Base-by-base conservation (phyloP, 2,113 vertebrate genomes). In the Oncorhynchus kisutch region DNA sequence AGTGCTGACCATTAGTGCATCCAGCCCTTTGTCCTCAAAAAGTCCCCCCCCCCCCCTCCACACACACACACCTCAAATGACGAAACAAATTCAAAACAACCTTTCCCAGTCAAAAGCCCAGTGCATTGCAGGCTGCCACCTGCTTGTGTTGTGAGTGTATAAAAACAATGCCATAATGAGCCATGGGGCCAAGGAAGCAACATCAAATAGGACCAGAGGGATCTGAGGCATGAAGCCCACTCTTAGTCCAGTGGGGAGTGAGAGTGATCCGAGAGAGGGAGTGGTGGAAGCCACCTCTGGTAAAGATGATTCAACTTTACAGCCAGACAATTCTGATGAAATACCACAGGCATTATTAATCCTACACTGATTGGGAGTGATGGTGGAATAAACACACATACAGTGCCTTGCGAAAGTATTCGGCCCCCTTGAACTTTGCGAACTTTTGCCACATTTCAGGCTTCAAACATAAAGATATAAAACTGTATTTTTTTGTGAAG, bases 21-120 rank as follows among this genome's bases (percentile, higher is more conserved):
- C 54, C 54, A 57, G 54, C 54, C 18, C 14, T 20, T 57, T 57
- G 18, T 7, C 54, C 54, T 57, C 7, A 65, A 24, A 65, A 65
- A 8, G 62, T 1, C 2, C 2, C 0, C 2, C 27, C 2, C 2
- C 60, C 24, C 20, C 8, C 39, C 8, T 8, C 8, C 73, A 51
- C 34, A 74, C 73, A 29, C 60, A 67, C 25, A 64, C 59, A 66
- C 72, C 57, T 20, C 39, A 45, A 45, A 45, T 11, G 9, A 72
- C 54, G 4, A 9, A 64, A 20, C 39, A 70, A 57, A 57, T 20
- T 57, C 54, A 57, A 57, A 57, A 57, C 54, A 57, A 57, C 16
- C 54, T 20, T 20, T 20, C 9, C 39, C 54, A 14, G 54, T 25
- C 22, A 65, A 57, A 20, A 18, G 54, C 54, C 54, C 18, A 57